phyloP scores from a whole-genome alignment of 35 echinoderm and acorn worm species.

The Chiridota heheva region DNA sequence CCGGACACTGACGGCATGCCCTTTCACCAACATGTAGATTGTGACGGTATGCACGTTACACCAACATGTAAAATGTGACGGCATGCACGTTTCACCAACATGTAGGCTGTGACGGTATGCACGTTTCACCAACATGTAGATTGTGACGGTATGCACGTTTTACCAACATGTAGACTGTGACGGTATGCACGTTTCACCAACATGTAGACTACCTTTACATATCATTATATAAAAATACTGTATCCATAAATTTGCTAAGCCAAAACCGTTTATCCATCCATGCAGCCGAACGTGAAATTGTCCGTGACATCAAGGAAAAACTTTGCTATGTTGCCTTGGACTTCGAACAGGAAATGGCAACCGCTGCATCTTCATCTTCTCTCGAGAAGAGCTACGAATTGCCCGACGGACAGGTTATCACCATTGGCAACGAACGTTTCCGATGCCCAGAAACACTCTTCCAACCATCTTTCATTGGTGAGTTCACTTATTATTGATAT shows the following conservation, averaged over 20 bases:
- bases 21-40: too few relatives aligned
- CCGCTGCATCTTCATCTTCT: constrained; percentile 83
- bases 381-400: constrained; percentile 96
- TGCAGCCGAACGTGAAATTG: constrained; percentile 97
- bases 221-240: too few relatives aligned
- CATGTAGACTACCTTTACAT: not conserved
- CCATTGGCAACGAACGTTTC: constrained; percentile 97
- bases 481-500: constrained; percentile 3
- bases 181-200: not conserved
- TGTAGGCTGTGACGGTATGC: not conserved
- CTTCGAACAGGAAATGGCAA: constrained; percentile 98
- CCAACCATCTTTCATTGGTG: constrained; percentile 88
- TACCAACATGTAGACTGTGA: not conserved
- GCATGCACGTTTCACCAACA: not conserved
- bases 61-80: too few relatives aligned
- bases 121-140: not conserved
- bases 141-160: not conserved
- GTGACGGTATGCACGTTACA: too few relatives aligned
- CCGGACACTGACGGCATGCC: too few relatives aligned
- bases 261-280: too few relatives aligned
- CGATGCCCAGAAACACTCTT: constrained; percentile 92
- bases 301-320: constrained; percentile 99
- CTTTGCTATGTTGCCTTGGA: constrained; percentile 89
- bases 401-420: constrained; percentile 86
- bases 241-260: too few relatives aligned